Evolutionary conservation across 2,113 vertebrate genomes (phyloP).

Genomic region (Sterrhoptilus dennistouni): DNA sequence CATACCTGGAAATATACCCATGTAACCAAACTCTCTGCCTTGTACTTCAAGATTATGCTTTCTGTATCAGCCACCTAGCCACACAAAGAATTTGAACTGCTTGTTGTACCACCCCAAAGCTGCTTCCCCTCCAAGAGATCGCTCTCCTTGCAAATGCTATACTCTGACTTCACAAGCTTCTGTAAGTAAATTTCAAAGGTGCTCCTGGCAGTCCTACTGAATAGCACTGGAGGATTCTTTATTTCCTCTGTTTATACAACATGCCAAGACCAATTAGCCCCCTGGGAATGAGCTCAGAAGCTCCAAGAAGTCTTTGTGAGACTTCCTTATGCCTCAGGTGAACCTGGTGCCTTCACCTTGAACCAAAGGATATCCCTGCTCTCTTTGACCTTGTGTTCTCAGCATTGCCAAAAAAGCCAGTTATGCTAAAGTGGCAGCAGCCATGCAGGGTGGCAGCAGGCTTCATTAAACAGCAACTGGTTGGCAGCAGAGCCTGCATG

Average conservation of each 20-base stretch:
- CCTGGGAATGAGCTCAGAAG: background rate
- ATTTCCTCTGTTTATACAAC: background rate
- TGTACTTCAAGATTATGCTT: background rate
- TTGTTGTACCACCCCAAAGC: background rate
- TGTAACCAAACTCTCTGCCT: background rate
- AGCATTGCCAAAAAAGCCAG: background rate
- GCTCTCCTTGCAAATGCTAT: background rate
- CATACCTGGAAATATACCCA: background rate
- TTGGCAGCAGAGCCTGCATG: slow-evolving; percentile 3
- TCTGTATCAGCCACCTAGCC: background rate
- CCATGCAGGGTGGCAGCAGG: background rate
- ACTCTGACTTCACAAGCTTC: background rate
- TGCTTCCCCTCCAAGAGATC: background rate
- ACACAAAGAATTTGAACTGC: background rate
- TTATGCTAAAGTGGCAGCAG: background rate
- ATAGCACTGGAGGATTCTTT: background rate
- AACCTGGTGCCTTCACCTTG: background rate
- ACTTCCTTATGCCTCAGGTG: background rate
- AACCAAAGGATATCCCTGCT: background rate
- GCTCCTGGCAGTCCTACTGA: background rate
- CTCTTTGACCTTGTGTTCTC: background rate
- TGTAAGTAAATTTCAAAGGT: background rate
- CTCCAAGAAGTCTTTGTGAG: background rate
- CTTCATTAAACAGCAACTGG: background rate
- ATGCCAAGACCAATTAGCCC: background rate